Conservation (phyloP, 1,140 invertebrate species). For the Magallana gigas region DNA sequence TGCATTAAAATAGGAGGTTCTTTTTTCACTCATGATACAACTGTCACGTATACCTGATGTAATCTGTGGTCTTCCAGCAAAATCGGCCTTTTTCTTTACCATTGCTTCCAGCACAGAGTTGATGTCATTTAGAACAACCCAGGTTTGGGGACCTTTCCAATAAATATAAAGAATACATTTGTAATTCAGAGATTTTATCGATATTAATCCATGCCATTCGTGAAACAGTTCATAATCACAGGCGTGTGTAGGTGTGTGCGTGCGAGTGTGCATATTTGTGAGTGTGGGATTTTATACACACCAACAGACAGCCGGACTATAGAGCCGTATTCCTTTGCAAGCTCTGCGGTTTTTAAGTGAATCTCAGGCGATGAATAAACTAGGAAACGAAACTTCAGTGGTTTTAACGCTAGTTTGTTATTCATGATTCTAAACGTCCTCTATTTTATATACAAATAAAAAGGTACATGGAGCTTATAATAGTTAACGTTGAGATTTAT, state of each 20-base stretch:
- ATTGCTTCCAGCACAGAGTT: constrained; percentile 49
- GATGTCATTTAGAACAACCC: constrained; percentile 51
- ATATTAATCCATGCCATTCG: no score
- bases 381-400: not conserved
- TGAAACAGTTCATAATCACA: not conserved
- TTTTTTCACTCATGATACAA: not conserved
- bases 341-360: no score
- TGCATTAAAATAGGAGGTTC: not conserved
- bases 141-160: constrained; percentile 14
- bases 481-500: not conserved
- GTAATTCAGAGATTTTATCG: no score
- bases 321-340: no score
- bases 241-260: not conserved
- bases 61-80: constrained; percentile 49
- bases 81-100: constrained; percentile 48
- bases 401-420: not conserved
- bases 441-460: not conserved
- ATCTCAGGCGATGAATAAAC: no score
- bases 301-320: no score
- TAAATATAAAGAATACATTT: no score
- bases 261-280: not conserved
- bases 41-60: constrained; percentile 48
- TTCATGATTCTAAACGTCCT: not conserved
- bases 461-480: not conserved
- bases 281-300: not conserved